Base-by-base conservation (phyloP, 1,140 invertebrate genomes). In the Hycleus phaleratus region DNA sequence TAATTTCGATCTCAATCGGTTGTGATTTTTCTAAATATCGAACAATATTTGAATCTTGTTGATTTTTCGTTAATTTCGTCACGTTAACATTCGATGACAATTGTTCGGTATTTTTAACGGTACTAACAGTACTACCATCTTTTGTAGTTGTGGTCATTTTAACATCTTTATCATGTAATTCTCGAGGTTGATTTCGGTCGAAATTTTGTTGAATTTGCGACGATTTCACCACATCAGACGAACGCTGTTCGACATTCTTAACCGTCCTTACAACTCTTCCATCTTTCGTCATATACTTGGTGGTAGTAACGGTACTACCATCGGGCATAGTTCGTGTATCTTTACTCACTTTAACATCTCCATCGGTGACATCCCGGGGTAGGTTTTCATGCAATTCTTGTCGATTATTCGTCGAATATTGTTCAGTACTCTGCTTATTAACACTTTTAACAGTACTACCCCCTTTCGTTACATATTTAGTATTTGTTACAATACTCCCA, bases 321-420 rank as follows among this genome's bases (percentile, higher is more conserved):
- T 57, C 55, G 0, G 55, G 55, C 11, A 57, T 11, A 12, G 55
- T 57, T 49, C 26, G 24, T 6, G 55, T 84, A 59, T 84, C 83
- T 24, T 79, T 80, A 9, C 58, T 68, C 79, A 79, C 69, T 78
- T 82, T 11, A 81, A 81, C 66, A 80, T 46, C 40, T 0, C 10
- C 9, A 42, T 42, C 10, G 3, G 40, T 3, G 10, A 10, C 9
- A 42, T 10, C 40, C 0, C 11, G 40, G 0, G 9, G 9, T n/a
- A n/a, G 3, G 4, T 42, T 42, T 42, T 5, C 4, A 7, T 6
- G 4, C 4, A 8, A 7, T 5, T 1, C 40, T 6, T 4, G 5
- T 8, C 3, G 5, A 42, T 5, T 7, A 11, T 42, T 42, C 4
- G 40, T 8, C 3, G 40, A 42, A 4, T 42, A 4, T 42, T 42